Evolutionary conservation across 2,888 invertebrate species (phyloP), one percentile per base, ranked within the genome.

Genomic region (Antheraea assamensis): DNA sequence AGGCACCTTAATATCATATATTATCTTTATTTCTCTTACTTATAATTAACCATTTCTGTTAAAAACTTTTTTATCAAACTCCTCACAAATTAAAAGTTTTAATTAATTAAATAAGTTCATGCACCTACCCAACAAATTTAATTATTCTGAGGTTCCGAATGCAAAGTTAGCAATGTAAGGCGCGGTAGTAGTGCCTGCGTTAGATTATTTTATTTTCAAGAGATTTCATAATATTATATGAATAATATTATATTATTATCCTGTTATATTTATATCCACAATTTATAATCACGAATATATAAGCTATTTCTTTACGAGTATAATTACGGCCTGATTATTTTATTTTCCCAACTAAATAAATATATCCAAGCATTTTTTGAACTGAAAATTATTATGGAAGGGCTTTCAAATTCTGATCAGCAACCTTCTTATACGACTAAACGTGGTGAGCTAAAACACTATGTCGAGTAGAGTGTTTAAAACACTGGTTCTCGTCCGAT

Each of bases 401-500:
- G n/a, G n/a, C n/a, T n/a, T n/a, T n/a, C n/a, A n/a, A n/a, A n/a
- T n/a, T n/a, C n/a, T n/a, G n/a, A n/a, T n/a, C n/a, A n/a, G n/a
- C n/a, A n/a, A n/a, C n/a, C n/a, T n/a, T n/a, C n/a, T n/a, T n/a
- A n/a, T n/a, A n/a, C n/a, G n/a, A n/a, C n/a, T n/a, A n/a, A n/a
- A n/a, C n/a, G n/a, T n/a, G n/a, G n/a, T n/a, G n/a, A n/a, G n/a
- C n/a, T n/a, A n/a, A n/a, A n/a, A n/a, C n/a, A n/a, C n/a, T n/a
- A n/a, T n/a, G n/a, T n/a, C n/a, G n/a, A n/a, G n/a, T n/a, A n/a
- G n/a, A n/a, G n/a, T n/a, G n/a, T n/a, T n/a, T n/a, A 90, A 88
- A 79, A 87, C 90, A 89, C 90, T 88, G 92, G 91, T 91, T 92
- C 92, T 92, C 92, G 91, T 92, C 92, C 91, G 92, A 92, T 92